Evolutionary conservation across 2,797 vertebrate genomes (phyloP), one percentile per base, ranked within the genome.

Genomic region (Sebastes variabilis): DNA sequence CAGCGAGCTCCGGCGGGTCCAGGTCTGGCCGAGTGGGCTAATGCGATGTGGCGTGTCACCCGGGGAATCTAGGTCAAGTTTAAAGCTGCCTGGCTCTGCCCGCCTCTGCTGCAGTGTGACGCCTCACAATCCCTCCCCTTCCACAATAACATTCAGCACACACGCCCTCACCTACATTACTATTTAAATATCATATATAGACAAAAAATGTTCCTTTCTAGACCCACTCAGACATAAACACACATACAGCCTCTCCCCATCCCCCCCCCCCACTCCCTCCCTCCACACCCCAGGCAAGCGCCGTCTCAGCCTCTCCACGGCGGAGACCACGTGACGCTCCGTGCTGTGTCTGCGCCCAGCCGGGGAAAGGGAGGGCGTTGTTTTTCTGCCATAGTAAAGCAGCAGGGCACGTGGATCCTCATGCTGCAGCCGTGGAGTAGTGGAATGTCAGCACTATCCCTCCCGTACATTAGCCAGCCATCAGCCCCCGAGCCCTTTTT

Each of bases 1-100:
- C 96, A 95, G 84, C 27, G 83, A 87, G 90, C 95, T 95, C 95
- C 93, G 90, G 94, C 88, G 95, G 96, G 95, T 92, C 88, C 95
- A 84, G 93, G 87, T 93, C 90, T 86, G 95, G 90, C 89, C 84
- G 66, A 87, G 85, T 96, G 94, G 93, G 87, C 94, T 97, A 97
- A 98, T 97, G 85, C 91, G 88, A 94, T 94, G 96, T 97, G 96
- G 94, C 97, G 65, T 95, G 95, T 95, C 96, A 94, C 91, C 93
- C 89, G 86, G 74, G 74, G 91, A 96, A 98, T 97, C 94, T 97
- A 96, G 97, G 97, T 97, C 97, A 97, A 95, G 95, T 97, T 97
- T 94, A 95, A 94, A 96, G 94, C 93, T 86, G 79, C 83, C 93
- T 89, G 8, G 36, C 83, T 92, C 82, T 82, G 67, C 84, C 87